Evolutionary conservation across 2,888 invertebrate species (phyloP), one percentile per base, ranked within the genome.

Genomic region (Ptilodon capucinus): DNA sequence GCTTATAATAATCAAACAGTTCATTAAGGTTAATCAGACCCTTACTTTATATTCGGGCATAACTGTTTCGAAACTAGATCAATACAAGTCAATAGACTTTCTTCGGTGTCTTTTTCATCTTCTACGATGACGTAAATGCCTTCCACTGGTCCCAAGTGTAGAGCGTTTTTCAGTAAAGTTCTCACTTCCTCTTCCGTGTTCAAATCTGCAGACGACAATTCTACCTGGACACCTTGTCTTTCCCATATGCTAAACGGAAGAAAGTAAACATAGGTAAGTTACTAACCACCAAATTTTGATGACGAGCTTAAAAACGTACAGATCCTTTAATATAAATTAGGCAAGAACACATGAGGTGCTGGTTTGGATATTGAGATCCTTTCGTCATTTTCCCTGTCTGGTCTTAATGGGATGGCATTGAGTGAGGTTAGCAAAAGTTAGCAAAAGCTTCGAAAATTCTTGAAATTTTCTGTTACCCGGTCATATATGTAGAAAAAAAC

Each of bases 41-140:
- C n/a, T 44, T 59, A 79, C 80, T 64, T 71, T 34, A 80, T 38
- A 7, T 58, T 39, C 1, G 66, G 64, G 41, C 73, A 72, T 2
- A 67, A 19, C 55, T 65, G 69, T 51, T 68, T 73, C 2, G 74
- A 62, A 4, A 46, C 50, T 14, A 44, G 16, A 57, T 79, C 78
- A 7, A 80, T 46, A 23, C 56, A 46, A 35, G 40, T 41, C 2
- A 77, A 46, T 0, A 67, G 19, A 7, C 49, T 43, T 21, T 64
- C 51, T n/a, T 55, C 43, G 2, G 48, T 35, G 0, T 44, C 52
- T 11, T 46, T 41, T 14, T 49, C 40, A 18, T 50, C 48, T 9
- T 57, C 57, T 14, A 55, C 46, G 4, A 62, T 43, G 0, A 66
- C 40, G 48, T 66, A 74, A 30, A 79, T 62, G 4, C 76, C 71